Conservation (phyloP, 2,113 vertebrate species). For the Chaetorhynchus papuensis region DNA sequence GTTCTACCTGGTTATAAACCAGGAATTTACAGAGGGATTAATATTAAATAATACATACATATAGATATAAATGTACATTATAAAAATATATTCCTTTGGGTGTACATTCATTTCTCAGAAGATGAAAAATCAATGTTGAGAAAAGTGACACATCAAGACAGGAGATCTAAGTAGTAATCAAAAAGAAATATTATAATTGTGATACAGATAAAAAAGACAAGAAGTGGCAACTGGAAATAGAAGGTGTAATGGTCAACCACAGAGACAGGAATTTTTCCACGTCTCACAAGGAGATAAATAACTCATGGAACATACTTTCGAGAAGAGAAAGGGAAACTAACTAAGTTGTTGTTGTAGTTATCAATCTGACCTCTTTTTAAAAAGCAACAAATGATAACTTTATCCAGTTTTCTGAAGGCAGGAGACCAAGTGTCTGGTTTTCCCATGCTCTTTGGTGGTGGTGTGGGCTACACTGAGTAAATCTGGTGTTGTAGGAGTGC, state of each 20-base stretch:
- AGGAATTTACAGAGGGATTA: not conserved
- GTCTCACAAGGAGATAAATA: not conserved
- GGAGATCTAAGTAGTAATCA: not conserved
- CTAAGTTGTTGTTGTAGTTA: not conserved
- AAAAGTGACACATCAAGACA: not conserved
- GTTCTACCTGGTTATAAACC: not conserved
- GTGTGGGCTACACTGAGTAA: rapidly evolving
- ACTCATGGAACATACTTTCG: not conserved
- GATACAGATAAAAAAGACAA: not conserved
- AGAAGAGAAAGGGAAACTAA: not conserved
- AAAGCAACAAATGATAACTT: not conserved
- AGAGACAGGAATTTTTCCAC: not conserved
- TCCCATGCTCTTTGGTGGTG: not conserved
- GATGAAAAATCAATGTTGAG: not conserved
- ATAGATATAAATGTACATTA: not conserved
- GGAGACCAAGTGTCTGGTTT: not conserved
- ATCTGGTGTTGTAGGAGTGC: not conserved
- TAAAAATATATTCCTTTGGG: not conserved
- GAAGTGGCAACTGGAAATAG: not conserved
- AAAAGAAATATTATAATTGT: not conserved
- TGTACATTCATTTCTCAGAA: not conserved
- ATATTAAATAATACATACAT: not conserved
- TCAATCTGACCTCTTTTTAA: not conserved
- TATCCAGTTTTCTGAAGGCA: not conserved
- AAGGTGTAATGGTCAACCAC: not conserved